Base-by-base conservation (phyloP, 2,113 vertebrate genomes). In the Ia io region DNA sequence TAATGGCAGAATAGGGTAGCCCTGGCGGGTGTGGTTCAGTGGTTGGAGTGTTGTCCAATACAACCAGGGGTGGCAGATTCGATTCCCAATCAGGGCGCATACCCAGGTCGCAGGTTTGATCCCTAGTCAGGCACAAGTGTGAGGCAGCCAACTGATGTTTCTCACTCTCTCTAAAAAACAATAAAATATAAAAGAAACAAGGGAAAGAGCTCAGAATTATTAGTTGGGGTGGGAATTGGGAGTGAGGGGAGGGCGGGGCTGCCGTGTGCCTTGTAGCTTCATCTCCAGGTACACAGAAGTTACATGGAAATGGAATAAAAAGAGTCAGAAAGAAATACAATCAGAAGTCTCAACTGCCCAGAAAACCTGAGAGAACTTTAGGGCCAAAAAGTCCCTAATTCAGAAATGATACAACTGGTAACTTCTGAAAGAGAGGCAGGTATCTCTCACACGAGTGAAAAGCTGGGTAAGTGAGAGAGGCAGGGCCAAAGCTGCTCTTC, bases 161-260 rank as follows among this genome's bases (percentile, higher is more conserved):
- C 63, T 65, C 13, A 32, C 30, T 65, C 14, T n/a, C 30, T 65
- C 63, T n/a, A 32, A 16, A 65, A 32, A 65, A n/a, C 30, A 65
- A 65, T 65, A 32, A 32, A 65, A 32, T n/a, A n/a, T 32, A 65
- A 65, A 67, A 44, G 47, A 40, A 44, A 51, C 59, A 70, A 30
- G 0, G 3, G 49, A 40, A 37, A 30, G 12, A 3, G 25, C 67
- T 42, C n/a, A 20, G 10, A 42, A 65, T 1, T 25, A 40, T 23
- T 44, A 71, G 35, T 30, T 11, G 11, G 73, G 77, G 22, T 67
- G 22, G 79, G 40, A 18, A 18, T 9, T 22, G 49, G 7, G 63
- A 73, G 30, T 22, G 5, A 67, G 47, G 37, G 14, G 0, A 2
- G 9, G n/a, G 42, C 2, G 1, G 53, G 28, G 23, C 18, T 28